Evolutionary conservation across 2,888 invertebrate species (phyloP).

Genomic region (Ectemnius continuus): DNA sequence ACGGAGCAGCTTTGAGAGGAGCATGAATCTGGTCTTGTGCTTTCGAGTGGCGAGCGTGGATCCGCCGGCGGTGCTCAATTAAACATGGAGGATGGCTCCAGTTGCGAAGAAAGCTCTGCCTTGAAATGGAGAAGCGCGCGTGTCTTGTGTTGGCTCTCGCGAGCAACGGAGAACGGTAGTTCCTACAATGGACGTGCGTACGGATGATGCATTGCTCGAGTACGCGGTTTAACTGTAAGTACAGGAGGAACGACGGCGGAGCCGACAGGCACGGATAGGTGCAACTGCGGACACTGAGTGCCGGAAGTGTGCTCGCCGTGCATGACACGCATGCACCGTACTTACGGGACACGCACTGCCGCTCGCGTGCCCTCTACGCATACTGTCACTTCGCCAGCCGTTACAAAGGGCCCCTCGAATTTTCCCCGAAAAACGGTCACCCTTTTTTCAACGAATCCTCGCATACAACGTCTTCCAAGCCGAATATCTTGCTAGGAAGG

Average conservation of each 20-base stretch:
- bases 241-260: conserved; percentile 32
- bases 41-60: too few species aligned
- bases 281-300: conserved; percentile 53
- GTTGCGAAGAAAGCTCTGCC: too few species aligned
- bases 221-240: conserved; percentile 39
- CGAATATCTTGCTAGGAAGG: too few species aligned
- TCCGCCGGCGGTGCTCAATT: too few species aligned
- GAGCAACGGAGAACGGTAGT: conserved; percentile 4
- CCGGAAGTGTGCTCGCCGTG: conserved; percentile 63
- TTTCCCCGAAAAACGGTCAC: not conserved
- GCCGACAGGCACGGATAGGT: conserved; percentile 41
- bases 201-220: conserved; percentile 22
- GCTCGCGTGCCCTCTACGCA: conserved; percentile 37
- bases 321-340: conserved; percentile 63
- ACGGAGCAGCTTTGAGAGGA: too few species aligned
- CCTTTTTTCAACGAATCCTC: too few species aligned
- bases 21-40: too few species aligned
- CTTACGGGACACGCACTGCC: conserved; percentile 52
- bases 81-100: too few species aligned
- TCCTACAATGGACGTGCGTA: conserved; percentile 17
- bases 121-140: too few species aligned
- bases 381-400: conserved; percentile 44
- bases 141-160: too few species aligned
- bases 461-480: too few species aligned
- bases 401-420: conserved; percentile 38